Conservation (phyloP, 2,797 vertebrate species). For the Acipenser transmontanus region DNA sequence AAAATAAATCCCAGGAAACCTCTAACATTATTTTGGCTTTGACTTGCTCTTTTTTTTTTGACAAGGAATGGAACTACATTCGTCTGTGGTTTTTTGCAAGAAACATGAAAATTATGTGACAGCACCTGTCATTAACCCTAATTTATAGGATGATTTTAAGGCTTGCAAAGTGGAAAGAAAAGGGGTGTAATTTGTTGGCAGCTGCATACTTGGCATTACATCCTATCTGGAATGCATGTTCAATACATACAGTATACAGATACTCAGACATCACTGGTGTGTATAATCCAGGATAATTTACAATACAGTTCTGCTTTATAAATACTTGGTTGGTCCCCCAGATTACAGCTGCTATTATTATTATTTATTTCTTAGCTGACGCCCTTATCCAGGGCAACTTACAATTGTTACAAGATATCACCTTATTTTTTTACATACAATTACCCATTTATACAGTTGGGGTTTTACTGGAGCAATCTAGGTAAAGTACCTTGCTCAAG, state of each 20-base stretch:
- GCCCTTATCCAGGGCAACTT: too few relatives aligned
- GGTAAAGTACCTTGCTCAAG: too few relatives aligned
- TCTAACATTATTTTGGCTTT: constrained; percentile 18
- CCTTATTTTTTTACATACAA: too few relatives aligned
- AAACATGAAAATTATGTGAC: constrained; percentile 19
- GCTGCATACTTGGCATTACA: constrained; percentile 25
- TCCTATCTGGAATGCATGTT: constrained; percentile 29
- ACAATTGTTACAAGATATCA: too few relatives aligned
- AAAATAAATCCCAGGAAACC: constrained; percentile 23
- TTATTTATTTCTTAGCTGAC: not conserved
- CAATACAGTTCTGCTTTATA: not conserved
- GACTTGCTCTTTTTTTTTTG: constrained; percentile 15
- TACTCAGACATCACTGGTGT: not conserved
- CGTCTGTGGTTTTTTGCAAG: constrained; percentile 13
- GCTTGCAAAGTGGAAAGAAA: constrained; percentile 27
- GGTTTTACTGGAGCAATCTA: too few relatives aligned
- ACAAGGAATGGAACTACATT: constrained; percentile 12
- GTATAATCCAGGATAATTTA: not conserved
- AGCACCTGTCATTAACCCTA: constrained; percentile 13
- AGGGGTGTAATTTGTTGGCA: constrained; percentile 24
- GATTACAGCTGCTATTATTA: not conserved
- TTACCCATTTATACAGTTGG: too few relatives aligned
- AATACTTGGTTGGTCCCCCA: not conserved
- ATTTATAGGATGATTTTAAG: constrained; percentile 16
- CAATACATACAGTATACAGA: not conserved